Conservation (phyloP, 2,888 invertebrate genomes). For the Aphrophora alni region DNA sequence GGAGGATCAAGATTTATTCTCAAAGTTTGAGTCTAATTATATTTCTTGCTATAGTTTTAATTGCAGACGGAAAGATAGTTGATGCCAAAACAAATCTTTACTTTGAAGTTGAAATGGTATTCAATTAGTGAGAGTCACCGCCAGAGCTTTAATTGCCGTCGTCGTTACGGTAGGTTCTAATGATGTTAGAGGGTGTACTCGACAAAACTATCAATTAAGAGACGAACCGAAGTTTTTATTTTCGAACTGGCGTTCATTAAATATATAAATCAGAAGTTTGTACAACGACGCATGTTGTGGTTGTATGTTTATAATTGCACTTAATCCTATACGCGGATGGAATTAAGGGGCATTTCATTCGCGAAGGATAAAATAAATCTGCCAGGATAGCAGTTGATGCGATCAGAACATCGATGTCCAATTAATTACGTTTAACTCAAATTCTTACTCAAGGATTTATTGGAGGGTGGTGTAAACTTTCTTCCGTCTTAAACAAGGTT, state of each 20-base stretch:
- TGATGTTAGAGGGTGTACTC: neutral
- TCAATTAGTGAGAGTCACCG: neutral
- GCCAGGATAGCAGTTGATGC: too few relatives aligned
- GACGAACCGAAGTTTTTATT: neutral
- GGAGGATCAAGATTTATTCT: neutral
- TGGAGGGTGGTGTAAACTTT: too few relatives aligned
- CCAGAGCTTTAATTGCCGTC: neutral
- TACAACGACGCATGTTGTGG: too few relatives aligned
- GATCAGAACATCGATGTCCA: too few relatives aligned
- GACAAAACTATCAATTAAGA: neutral
- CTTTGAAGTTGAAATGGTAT: neutral
- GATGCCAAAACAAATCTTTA: neutral
- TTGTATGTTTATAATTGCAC: too few relatives aligned
- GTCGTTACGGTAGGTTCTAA: neutral
- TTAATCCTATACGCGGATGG: too few relatives aligned
- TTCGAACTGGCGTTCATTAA: neutral
- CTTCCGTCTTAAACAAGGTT: too few relatives aligned
- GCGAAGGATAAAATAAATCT: too few relatives aligned
- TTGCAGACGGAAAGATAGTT: neutral
- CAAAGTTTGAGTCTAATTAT: neutral
- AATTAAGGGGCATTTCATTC: too few relatives aligned
- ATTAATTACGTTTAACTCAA: too few relatives aligned
- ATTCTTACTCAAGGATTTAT: too few relatives aligned
- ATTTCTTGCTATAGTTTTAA: neutral
- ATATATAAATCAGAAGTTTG: neutral